These are phyloP conservation scores for Thalpophila matura DNA, from an alignment of 2,888 invertebrate species.

Conservation along the genomic window DNA sequence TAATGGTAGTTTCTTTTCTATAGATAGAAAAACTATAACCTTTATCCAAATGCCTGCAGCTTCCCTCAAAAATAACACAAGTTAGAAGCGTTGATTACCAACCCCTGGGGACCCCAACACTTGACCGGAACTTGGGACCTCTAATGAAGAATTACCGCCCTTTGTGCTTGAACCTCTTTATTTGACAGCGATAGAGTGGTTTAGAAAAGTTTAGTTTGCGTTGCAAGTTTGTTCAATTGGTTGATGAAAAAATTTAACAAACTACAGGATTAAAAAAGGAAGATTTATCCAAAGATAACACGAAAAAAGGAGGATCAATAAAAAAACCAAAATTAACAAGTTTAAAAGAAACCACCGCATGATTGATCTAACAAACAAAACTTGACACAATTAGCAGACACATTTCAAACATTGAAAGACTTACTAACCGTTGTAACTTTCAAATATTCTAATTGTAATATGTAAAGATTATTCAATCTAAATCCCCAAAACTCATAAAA, in stretches of 20 bases:
- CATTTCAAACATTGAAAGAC: too few relatives aligned
- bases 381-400: too few relatives aligned
- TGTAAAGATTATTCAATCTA: too few relatives aligned
- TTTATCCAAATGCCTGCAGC: slow-evolving; percentile 48
- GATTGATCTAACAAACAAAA: not conserved
- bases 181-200: slow-evolving; percentile 57
- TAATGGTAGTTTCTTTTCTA: not conserved
- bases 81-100: slow-evolving; percentile 83
- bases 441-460: too few relatives aligned
- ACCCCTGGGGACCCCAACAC: slow-evolving; percentile 81
- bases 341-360: too few relatives aligned
- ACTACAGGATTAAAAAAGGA: not conserved
- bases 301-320: too few relatives aligned
- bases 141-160: slow-evolving; percentile 89
- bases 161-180: slow-evolving; percentile 71
- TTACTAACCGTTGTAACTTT: too few relatives aligned
- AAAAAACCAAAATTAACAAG: too few relatives aligned
- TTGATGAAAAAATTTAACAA: not conserved
- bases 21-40: slow-evolving; percentile 35
- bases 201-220: slow-evolving; percentile 23
- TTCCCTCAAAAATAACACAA: slow-evolving; percentile 81
- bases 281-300: not conserved
- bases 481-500: slow-evolving; percentile 8
- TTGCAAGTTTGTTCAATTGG: slow-evolving; percentile 7
- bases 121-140: slow-evolving; percentile 82